These are phyloP conservation scores for Syngnathus floridae DNA, from an alignment of 2,113 vertebrate species.

Conservation along the genomic window DNA sequence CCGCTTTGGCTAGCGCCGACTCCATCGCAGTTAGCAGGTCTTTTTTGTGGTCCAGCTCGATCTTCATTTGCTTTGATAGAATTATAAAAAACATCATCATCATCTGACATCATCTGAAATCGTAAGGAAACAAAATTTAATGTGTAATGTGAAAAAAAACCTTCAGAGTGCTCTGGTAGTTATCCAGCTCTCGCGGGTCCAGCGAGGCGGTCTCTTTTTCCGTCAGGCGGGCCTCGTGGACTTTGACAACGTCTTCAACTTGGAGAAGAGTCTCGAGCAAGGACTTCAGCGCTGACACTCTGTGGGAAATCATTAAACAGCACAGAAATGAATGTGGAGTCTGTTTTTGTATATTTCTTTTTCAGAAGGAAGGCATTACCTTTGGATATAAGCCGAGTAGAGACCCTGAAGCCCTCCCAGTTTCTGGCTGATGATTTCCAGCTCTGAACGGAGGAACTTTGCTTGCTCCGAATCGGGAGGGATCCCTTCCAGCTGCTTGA, in stretches of 20 bases:
- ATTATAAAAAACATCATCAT: neutral
- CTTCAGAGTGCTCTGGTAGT: conserved; percentile 80
- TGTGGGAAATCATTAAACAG: conserved; percentile 40
- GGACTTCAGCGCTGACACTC: conserved; percentile 75
- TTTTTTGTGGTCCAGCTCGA: conserved; percentile 83
- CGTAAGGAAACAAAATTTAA: no score
- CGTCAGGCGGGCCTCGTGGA: conserved; percentile 86
- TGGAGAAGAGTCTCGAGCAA: conserved; percentile 80
- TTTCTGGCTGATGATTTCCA: conserved; percentile 82
- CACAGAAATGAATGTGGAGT: neutral
- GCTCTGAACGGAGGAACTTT: conserved; percentile 73
- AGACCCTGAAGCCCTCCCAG: conserved; percentile 82
- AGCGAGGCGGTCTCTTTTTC: conserved; percentile 90
- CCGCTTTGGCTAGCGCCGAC: conserved; percentile 75
- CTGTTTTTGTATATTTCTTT: neutral
- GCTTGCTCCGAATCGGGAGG: conserved; percentile 61
- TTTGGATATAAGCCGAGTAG: conserved; percentile 80
- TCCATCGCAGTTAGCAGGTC: conserved; percentile 80
- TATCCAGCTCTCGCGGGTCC: conserved; percentile 81
- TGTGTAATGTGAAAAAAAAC: conserved; percentile 54
- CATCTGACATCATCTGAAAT: neutral
- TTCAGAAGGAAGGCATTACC: conserved; percentile 60
- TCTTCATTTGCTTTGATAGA: conserved; percentile 81
- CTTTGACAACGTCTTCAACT: conserved; percentile 86
- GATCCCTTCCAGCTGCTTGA: conserved; percentile 58